Conservation (phyloP, 2,797 vertebrate species). For the Microhierax caerulescens region DNA sequence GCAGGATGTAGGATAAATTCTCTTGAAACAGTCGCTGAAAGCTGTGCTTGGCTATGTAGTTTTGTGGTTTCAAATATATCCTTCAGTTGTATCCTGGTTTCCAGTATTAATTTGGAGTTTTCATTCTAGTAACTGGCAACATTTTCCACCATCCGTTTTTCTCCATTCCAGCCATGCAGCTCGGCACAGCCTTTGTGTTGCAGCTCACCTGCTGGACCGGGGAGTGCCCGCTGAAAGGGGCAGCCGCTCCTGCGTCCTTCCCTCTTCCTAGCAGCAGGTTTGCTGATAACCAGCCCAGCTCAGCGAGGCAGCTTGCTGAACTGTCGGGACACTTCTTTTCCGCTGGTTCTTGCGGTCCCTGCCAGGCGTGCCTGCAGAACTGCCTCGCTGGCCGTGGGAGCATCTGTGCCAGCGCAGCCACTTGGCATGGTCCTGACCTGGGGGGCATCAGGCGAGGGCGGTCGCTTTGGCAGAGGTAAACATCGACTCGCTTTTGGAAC, state of each 20-base stretch:
- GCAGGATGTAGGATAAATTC: background rate
- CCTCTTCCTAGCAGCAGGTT: background rate
- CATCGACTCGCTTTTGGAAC: background rate
- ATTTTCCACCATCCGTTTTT: background rate
- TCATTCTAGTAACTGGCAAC: background rate
- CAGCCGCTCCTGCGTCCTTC: background rate
- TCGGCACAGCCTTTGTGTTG: background rate
- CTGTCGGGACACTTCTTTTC: background rate
- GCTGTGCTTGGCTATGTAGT: background rate
- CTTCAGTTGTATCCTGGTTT: background rate
- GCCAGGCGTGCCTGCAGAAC: background rate
- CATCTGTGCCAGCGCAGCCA: background rate
- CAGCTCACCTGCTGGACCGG: background rate
- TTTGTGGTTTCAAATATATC: background rate
- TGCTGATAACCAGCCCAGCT: background rate
- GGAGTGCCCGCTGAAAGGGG: background rate
- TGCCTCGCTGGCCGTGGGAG: background rate
- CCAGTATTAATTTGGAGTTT: background rate
- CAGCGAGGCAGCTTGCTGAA: background rate
- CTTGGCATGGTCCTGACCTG: background rate
- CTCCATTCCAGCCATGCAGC: background rate
- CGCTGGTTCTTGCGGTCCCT: background rate
- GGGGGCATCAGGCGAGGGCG: background rate
- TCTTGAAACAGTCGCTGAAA: background rate
- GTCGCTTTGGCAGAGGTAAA: background rate